A percentile compares a stretch with the other conserved stretches of the same genome.
phyloP scores from a whole-genome alignment of 1,140 invertebrate genomes.

The Mactra quadrangularis region DNA sequence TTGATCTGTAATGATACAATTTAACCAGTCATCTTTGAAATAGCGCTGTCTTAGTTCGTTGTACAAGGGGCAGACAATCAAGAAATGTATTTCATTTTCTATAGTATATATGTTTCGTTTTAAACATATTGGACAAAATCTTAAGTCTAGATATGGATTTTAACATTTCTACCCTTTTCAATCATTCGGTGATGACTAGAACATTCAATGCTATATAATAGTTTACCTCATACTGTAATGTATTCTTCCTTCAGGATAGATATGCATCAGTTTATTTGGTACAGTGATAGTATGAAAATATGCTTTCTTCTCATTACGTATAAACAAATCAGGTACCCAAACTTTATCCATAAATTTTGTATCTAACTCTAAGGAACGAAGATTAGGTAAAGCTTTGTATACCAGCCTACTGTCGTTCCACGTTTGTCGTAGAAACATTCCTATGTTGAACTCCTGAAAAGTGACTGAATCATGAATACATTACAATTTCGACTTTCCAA shows the following conservation, averaged over 20 bases:
- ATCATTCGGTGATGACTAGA: too few species aligned
- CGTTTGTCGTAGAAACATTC: constrained; percentile 71
- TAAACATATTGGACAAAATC: too few species aligned
- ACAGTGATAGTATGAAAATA: constrained; percentile 83
- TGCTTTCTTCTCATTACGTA: constrained; percentile 88
- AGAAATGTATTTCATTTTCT: too few species aligned
- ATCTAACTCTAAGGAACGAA: constrained; percentile 85
- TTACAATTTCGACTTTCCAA: too few species aligned
- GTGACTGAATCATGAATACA: not conserved
- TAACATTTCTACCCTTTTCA: too few species aligned
- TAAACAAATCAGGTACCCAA: constrained; percentile 89
- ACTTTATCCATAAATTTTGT: constrained; percentile 91
- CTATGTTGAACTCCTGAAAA: constrained; percentile 73
- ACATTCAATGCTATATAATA: too few species aligned
- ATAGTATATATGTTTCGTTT: too few species aligned
- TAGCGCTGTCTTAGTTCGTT: too few species aligned
- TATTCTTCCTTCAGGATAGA: constrained; percentile 87
- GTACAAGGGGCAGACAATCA: too few species aligned
- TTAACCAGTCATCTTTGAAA: too few species aligned
- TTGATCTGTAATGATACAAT: too few species aligned
- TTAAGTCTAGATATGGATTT: too few species aligned
- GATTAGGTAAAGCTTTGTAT: constrained; percentile 59
- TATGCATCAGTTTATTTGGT: constrained; percentile 86
- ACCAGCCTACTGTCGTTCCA: constrained; percentile 71
- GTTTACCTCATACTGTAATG: constrained; percentile 85